Base-by-base conservation (phyloP, 2,888 invertebrate species). In the Meandrusa payeni region DNA sequence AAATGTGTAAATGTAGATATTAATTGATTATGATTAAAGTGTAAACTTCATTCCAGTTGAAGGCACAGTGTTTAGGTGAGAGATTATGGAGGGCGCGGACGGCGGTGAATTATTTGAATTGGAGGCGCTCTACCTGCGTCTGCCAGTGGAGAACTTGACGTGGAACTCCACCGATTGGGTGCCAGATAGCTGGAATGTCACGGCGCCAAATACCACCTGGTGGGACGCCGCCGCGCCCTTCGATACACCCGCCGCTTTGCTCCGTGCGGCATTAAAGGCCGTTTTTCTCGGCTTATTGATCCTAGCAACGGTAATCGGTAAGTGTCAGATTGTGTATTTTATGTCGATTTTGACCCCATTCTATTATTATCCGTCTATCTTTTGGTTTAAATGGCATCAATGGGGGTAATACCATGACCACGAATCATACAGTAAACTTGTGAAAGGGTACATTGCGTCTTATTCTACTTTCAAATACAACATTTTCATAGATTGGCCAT, bases 261-360 rank as follows among this genome's bases (percentile, higher is more conserved):
- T 91, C 48, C 89, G 91, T 48, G 91, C 91, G 67, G 91, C 93
- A 42, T 85, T 78, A 55, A 91, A 90, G 55, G 91, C 90, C 17
- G 71, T 90, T 39, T 64, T 89, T 22, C 80, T 91, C 50, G 91
- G 91, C 48, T 73, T 91, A 57, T 89, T 91, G 49, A 91, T 91
- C 54, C 72, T 91, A 54, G 90, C 91, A 43, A 91, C 91, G 53
- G 90, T 91, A 55, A 89, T 91, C 61, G 91, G 91, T 91, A 68
- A 86, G 59, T 55, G 15, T 49, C 7, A 41, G 7, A 38, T 12
- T 34, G 7, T 23, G 5, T 13, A 5, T 37, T 37, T n/a, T 17
- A 26, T 10, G 3, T 36, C n/a, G n/a, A n/a, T n/a, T n/a, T n/a
- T n/a, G n/a, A n/a, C n/a, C n/a, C n/a, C n/a, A n/a, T n/a, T n/a